A percentile compares a stretch with the other conserved stretches of the same genome.
phyloP scores from a whole-genome alignment of 2,113 vertebrate species.

The Malurus melanocephalus region DNA sequence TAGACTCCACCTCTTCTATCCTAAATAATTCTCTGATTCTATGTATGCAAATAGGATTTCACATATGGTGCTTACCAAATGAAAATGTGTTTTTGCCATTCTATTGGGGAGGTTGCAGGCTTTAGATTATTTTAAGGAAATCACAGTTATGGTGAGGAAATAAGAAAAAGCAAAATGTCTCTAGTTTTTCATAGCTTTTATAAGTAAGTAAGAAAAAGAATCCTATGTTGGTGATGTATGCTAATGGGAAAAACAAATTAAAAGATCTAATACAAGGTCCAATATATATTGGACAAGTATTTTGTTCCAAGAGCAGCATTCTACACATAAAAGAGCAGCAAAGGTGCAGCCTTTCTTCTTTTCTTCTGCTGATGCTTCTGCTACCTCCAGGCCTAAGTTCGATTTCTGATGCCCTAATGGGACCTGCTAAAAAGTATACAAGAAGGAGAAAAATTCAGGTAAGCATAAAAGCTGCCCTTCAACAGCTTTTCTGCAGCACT shows the following conservation, averaged over 20 bases:
- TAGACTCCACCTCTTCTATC: background rate
- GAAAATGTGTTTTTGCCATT: background rate
- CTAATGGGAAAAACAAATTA: background rate
- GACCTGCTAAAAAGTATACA: background rate
- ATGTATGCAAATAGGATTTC: background rate
- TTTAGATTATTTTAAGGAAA: background rate
- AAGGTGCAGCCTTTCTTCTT: background rate
- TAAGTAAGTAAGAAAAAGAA: background rate
- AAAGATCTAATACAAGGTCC: background rate
- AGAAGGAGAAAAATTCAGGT: background rate
- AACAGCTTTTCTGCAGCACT: background rate
- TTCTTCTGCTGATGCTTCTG: background rate
- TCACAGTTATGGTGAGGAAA: background rate
- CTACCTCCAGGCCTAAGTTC: background rate
- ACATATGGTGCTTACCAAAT: background rate
- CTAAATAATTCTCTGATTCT: background rate
- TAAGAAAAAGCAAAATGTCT: background rate
- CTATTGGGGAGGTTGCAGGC: accelerated
- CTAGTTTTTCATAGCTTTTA: background rate
- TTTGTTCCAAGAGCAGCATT: background rate
- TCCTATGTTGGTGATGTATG: background rate
- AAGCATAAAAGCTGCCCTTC: background rate
- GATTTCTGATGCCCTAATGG: background rate
- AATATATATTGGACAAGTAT: background rate
- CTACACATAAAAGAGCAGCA: conserved; percentile 3